Evolutionary conservation across 2,113 vertebrate species (phyloP).

Genomic region (Rhinoptilus africanus): DNA sequence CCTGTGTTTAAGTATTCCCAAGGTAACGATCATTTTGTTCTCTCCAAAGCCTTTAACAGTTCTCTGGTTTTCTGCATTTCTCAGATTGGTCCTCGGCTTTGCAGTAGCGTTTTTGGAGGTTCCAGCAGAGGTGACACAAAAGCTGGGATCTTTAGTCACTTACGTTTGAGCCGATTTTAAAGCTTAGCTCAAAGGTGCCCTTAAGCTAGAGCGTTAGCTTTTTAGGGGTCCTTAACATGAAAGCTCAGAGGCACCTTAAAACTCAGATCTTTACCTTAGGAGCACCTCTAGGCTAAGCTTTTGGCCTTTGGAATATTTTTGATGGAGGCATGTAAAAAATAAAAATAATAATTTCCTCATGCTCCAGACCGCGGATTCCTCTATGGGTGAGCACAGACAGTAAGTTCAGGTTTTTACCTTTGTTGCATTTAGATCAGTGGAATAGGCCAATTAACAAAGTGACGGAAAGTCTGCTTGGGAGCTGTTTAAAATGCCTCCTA

Average conservation of each 20-base stretch:
- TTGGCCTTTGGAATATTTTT: neutral
- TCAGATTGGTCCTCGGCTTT: neutral
- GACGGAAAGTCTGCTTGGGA: neutral
- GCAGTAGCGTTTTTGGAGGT: neutral
- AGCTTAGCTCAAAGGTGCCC: neutral
- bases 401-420: neutral
- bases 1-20: neutral
- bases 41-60: neutral
- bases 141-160: neutral
- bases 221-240: neutral
- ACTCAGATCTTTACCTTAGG: neutral
- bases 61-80: neutral
- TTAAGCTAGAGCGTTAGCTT: neutral
- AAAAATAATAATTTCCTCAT: neutral
- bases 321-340: neutral
- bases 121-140: neutral
- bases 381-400: neutral
- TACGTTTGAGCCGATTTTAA: neutral
- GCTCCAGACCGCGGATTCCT: neutral
- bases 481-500: neutral
- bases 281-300: neutral
- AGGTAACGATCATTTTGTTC: neutral
- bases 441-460: neutral
- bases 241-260: neutral
- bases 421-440: neutral